Conservation (phyloP, 1,140 invertebrate genomes). For the Macrobrachium rosenbergii region DNA sequence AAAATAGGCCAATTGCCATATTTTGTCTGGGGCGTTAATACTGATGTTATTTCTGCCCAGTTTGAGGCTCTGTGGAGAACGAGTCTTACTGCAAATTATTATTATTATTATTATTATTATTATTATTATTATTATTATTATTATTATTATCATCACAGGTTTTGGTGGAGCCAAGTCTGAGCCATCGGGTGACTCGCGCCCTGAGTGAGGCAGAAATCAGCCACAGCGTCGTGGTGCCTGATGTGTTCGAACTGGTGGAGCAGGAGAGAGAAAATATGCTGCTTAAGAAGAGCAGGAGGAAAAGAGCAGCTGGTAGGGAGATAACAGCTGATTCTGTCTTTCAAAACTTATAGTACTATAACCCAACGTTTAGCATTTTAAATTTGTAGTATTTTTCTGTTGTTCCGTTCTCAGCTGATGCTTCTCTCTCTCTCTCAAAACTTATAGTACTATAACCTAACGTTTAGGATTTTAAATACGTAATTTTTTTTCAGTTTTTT, state of each 20-base stretch:
- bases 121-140: no score
- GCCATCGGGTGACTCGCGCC: not conserved
- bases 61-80: no score
- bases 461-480: not conserved
- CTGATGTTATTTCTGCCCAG: no score
- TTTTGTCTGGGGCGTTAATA: no score
- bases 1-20: no score
- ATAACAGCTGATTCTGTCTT: no score
- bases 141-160: slow-evolving; percentile 15
- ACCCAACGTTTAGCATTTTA: not conserved
- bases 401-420: no score
- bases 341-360: not conserved
- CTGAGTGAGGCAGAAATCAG: slow-evolving; percentile 9
- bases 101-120: no score
- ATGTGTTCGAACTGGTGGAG: slow-evolving; percentile 31
- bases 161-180: slow-evolving; percentile 14
- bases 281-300: slow-evolving; percentile 13
- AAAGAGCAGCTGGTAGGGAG: not conserved
- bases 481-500: no score
- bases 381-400: no score
- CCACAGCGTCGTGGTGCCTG: slow-evolving; percentile 35
- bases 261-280: slow-evolving; percentile 6
- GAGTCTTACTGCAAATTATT: no score
- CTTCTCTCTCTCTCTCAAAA: no score
- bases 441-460: not conserved